These are phyloP conservation scores for Aphrophora alni DNA, from an alignment of 2,888 invertebrate species.

Conservation along the genomic window DNA sequence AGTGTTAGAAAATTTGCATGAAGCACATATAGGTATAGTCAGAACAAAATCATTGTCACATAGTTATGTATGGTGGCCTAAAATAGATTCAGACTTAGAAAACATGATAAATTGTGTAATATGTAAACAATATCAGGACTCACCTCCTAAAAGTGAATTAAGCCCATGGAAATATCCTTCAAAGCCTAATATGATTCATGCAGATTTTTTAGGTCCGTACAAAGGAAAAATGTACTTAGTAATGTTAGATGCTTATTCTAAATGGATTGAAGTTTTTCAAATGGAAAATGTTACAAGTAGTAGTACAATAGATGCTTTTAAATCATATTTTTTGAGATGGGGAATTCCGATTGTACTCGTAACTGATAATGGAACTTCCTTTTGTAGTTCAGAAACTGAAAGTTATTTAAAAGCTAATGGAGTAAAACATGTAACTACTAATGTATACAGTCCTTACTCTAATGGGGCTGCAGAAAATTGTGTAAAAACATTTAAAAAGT, in stretches of 20 bases:
- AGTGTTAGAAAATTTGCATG: slow-evolving; percentile 8
- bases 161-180: slow-evolving; percentile 32
- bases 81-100: slow-evolving; percentile 19
- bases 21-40: background rate
- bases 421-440: background rate
- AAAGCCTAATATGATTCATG: slow-evolving; percentile 17
- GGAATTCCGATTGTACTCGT: slow-evolving; percentile 16
- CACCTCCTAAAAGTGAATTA: slow-evolving; percentile 40
- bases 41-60: slow-evolving; percentile 15
- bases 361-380: slow-evolving; percentile 17
- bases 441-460: no score
- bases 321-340: background rate
- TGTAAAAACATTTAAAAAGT: no score
- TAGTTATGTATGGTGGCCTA: slow-evolving; percentile 32
- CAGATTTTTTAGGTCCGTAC: slow-evolving; percentile 14
- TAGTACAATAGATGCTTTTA: background rate
- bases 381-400: slow-evolving; percentile 27
- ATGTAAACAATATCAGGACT: slow-evolving; percentile 42
- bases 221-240: slow-evolving; percentile 30
- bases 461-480: no score
- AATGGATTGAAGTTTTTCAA: slow-evolving; percentile 40
- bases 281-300: slow-evolving; percentile 14
- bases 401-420: slow-evolving; percentile 24
- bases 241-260: slow-evolving; percentile 35
- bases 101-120: slow-evolving; percentile 29